Percentiles rank a stretch among this genome's conserved stretches.
phyloP scores from a whole-genome alignment of 2,888 invertebrate genomes.

The Folsomia manolachei region DNA sequence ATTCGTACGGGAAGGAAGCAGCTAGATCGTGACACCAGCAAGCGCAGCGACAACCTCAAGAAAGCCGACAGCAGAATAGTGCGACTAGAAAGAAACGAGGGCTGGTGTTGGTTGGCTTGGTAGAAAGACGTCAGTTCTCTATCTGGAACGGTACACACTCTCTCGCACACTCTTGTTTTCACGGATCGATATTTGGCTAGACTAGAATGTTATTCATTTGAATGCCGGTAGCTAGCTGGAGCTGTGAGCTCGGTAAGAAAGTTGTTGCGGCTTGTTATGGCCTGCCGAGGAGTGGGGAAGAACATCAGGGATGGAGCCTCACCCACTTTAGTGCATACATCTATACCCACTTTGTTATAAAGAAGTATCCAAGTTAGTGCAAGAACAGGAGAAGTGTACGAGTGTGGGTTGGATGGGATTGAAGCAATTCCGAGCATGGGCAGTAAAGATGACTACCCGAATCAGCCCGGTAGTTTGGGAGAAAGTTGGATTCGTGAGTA shows the following conservation, averaged over 20 bases:
- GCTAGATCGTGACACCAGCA: background rate
- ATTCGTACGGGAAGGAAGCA: too few relatives aligned
- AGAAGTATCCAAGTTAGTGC: background rate
- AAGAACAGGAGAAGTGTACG: background rate
- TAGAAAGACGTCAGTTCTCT: constrained; percentile 49
- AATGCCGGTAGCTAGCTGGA: constrained; percentile 17
- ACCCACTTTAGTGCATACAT: constrained; percentile 10
- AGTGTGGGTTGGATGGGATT: too few relatives aligned
- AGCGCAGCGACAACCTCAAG: background rate
- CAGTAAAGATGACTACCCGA: background rate
- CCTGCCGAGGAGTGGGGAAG: background rate
- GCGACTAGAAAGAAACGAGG: too few relatives aligned
- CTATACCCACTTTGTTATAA: background rate
- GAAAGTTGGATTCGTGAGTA: constrained; percentile 13
- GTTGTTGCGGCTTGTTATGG: constrained; percentile 15
- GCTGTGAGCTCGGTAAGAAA: background rate
- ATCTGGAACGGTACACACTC: constrained; percentile 42
- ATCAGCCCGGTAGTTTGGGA: background rate
- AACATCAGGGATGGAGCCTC: constrained; percentile 20
- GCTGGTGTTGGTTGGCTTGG: constrained; percentile 18
- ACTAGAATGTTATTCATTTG: constrained; percentile 16
- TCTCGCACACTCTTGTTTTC: constrained; percentile 22
- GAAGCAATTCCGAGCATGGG: constrained; percentile 12
- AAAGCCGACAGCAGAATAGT: background rate
- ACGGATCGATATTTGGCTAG: constrained; percentile 28